Percentiles rank a stretch among this genome's conserved stretches.
Evolutionary conservation across 2,888 invertebrate species (phyloP).

Genomic region (Drosophila quinaria): DNA sequence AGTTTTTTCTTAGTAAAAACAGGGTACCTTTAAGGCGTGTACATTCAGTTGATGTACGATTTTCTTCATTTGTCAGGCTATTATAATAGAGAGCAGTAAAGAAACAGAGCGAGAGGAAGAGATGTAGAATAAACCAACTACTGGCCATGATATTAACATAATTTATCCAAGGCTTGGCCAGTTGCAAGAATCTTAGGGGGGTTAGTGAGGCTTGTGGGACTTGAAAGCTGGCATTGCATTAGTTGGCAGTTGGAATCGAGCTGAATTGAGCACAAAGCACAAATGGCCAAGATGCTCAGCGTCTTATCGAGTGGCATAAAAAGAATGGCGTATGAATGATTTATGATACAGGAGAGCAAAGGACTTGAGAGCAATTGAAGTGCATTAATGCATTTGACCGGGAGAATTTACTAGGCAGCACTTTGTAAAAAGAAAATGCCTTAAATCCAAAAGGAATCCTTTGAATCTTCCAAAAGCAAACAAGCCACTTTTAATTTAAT

Average conservation of each 20-base stretch:
- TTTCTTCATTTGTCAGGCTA: conserved; percentile 70
- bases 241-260: conserved; percentile 31
- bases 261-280: conserved; percentile 20
- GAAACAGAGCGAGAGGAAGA: conserved; percentile 16
- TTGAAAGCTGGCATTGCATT: conserved; percentile 43
- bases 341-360: conserved; percentile 58
- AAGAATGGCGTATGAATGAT: conserved; percentile 72
- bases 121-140: conserved; percentile 31
- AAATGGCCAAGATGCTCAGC: conserved; percentile 37
- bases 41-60: conserved; percentile 11
- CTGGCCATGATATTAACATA: conserved; percentile 69
- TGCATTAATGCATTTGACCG: conserved; percentile 59
- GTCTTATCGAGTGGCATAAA: conserved; percentile 66
- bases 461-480: neutral
- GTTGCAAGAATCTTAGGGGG: conserved; percentile 21
- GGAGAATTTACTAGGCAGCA: conserved; percentile 21
- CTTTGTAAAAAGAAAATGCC: conserved; percentile 34
- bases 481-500: conserved; percentile 21
- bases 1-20: no score
- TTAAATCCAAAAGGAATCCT: conserved; percentile 1
- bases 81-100: conserved; percentile 46
- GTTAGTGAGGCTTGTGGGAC: conserved; percentile 40
- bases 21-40: conserved; percentile 13
- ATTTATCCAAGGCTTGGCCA: conserved; percentile 66
- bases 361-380: conserved; percentile 6